A percentile compares a stretch with the other conserved stretches of the same genome.
Conservation (phyloP, 2,113 vertebrate species). For the Stigmatopora argus region DNA sequence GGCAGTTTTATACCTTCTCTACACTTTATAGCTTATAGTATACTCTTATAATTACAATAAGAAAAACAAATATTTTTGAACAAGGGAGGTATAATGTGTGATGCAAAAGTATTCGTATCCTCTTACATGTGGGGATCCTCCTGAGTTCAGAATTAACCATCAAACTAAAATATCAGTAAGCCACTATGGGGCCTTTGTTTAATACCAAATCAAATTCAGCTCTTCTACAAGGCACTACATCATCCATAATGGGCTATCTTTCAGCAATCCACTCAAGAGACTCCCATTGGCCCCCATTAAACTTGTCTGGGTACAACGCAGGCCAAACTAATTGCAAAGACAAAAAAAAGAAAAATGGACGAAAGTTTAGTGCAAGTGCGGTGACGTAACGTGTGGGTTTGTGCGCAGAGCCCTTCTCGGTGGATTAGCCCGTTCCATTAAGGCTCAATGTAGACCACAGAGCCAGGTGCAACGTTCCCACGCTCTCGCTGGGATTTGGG, state of each 20-base stretch:
- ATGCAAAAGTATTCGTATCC: too few species aligned
- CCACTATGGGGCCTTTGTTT: too few species aligned
- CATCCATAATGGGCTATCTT: neutral
- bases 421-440: slow-evolving; percentile 45
- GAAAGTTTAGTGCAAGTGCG: slow-evolving; percentile 23
- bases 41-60: too few species aligned
- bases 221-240: neutral
- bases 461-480: slow-evolving; percentile 28
- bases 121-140: too few species aligned
- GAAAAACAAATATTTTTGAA: too few species aligned
- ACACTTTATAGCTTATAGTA: too few species aligned
- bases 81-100: too few species aligned
- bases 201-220: neutral
- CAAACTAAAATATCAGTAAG: too few species aligned
- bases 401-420: slow-evolving; percentile 18
- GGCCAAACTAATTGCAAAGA: slow-evolving; percentile 1
- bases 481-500: slow-evolving; percentile 17
- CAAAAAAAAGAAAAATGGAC: slow-evolving; percentile 2
- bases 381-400: slow-evolving; percentile 38
- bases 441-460: slow-evolving; percentile 30
- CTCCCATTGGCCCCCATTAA: neutral
- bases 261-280: slow-evolving; percentile 2
- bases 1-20: too few species aligned
- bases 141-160: too few species aligned
- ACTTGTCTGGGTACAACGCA: neutral